These are phyloP conservation scores for Drosophila lacicola DNA, from an alignment of 2,888 invertebrate genomes.

Conservation along the genomic window DNA sequence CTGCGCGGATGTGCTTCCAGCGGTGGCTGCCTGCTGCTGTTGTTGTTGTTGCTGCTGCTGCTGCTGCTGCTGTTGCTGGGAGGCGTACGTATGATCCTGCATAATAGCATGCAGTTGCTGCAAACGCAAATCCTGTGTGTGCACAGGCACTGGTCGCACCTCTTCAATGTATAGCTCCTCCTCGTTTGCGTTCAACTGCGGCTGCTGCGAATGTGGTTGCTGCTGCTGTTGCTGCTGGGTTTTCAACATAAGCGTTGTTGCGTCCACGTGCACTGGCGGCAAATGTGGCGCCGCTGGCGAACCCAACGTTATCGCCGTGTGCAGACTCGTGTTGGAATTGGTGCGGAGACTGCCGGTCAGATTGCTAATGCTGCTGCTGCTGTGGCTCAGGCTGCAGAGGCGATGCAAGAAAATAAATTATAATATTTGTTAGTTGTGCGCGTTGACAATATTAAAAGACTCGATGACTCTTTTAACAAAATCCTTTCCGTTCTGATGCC, in stretches of 20 bases:
- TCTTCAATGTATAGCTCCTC: constrained; percentile 85
- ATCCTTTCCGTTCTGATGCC: constrained; percentile 19
- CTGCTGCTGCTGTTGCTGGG: constrained; percentile 58
- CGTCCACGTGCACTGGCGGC: constrained; percentile 43
- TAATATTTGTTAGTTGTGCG: constrained; percentile 18
- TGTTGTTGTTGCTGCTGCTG: constrained; percentile 45
- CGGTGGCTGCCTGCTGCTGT: constrained; percentile 36
- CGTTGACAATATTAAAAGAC: constrained; percentile 1
- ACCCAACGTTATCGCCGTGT: constrained; percentile 24
- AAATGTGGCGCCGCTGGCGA: constrained; percentile 45
- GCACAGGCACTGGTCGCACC: constrained; percentile 83
- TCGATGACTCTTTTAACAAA: constrained; percentile 6
- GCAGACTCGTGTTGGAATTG: constrained; percentile 35
- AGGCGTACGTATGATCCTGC: constrained; percentile 85
- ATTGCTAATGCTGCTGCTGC: constrained; percentile 55
- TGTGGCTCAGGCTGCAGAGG: constrained; percentile 51
- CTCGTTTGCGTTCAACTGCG: constrained; percentile 65
- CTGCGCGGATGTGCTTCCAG: constrained; percentile 35
- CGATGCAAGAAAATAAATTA: not conserved
- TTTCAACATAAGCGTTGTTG: constrained; percentile 34
- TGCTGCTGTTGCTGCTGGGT: constrained; percentile 33
- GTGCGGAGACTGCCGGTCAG: constrained; percentile 44
- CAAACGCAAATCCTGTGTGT: constrained; percentile 81
- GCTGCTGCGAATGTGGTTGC: not conserved
- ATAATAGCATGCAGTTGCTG: constrained; percentile 83